phyloP scores from a whole-genome alignment of 1,140 invertebrate genomes.

The Diuraphis noxia region DNA sequence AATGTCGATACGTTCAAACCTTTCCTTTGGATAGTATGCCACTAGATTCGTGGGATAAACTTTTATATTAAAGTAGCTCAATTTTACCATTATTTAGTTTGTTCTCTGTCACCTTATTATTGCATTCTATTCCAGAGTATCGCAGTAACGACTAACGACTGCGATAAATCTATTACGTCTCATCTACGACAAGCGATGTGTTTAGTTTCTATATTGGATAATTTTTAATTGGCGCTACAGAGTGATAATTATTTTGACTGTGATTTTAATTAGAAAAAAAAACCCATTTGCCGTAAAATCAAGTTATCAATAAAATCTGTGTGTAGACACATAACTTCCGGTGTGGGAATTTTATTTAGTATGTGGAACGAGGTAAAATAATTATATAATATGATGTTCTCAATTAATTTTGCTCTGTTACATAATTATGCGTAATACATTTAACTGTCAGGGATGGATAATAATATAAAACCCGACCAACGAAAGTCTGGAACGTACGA shows the following conservation, averaged over 20 bases:
- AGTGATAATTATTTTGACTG: background rate
- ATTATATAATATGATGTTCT: background rate
- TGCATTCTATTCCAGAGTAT: background rate
- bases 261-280: background rate
- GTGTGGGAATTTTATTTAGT: background rate
- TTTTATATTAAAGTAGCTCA: no score
- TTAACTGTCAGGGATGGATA: background rate
- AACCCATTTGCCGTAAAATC: background rate
- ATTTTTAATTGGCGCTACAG: background rate
- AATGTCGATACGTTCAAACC: no score
- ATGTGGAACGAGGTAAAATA: background rate
- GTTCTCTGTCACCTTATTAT: background rate
- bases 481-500: background rate
- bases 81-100: no score
- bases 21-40: no score
- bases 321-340: background rate
- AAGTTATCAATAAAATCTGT: background rate
- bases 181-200: background rate
- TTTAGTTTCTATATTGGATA: background rate
- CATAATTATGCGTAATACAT: background rate
- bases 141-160: background rate
- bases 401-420: background rate
- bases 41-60: no score
- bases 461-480: background rate
- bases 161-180: background rate